These are phyloP conservation scores for human DNA, from an alignment of 2,113 vertebrate species.

Conservation along the genomic window GRCh38 chr7:119054001-119054500, in stretches of 20 bases:
- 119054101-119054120: neutral
- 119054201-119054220: neutral
- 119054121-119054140: neutral
- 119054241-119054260: neutral
- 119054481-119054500: neutral
- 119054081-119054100: too few relatives aligned
- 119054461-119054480: neutral
- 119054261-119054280: neutral
- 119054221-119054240: neutral
- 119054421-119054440: too few relatives aligned
- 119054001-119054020: too few relatives aligned
- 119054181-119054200: neutral
- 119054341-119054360: neutral
- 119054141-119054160: neutral
- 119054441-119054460: neutral
- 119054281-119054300: neutral
- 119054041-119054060: too few relatives aligned
- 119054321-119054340: neutral
- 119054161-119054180: neutral
- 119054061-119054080: too few relatives aligned
- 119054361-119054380: neutral
- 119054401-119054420: neutral
- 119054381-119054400: neutral
- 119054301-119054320: neutral
- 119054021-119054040: too few relatives aligned